Evolutionary conservation across 92 coral and sea anemone species (phyloP).

Genomic region (Epizoanthus fatuus): DNA sequence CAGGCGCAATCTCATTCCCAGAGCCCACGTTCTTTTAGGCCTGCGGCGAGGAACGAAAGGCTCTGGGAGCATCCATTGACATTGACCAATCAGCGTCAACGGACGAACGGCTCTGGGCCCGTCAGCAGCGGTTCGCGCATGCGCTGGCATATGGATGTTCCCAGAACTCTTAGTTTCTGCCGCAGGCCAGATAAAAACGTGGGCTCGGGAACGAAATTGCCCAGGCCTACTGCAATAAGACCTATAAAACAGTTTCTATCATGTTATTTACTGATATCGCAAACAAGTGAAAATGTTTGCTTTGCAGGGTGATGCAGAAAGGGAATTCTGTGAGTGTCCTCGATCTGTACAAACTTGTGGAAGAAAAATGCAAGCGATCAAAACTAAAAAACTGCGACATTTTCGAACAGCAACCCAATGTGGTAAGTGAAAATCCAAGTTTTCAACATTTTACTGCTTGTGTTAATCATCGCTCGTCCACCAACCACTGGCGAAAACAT

Average conservation of each 20-base stretch:
- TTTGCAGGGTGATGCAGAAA: constrained; percentile 50
- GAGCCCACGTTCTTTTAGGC: too few relatives aligned
- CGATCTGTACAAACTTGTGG: constrained; percentile 76
- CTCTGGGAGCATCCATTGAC: too few relatives aligned
- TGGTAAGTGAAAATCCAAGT: constrained; percentile 33
- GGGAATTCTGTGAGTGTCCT: constrained; percentile 32
- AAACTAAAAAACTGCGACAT: constrained; percentile 61
- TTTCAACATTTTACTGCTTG: background rate
- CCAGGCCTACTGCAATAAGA: too few relatives aligned
- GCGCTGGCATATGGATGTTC: too few relatives aligned
- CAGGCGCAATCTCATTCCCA: too few relatives aligned
- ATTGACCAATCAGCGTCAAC: too few relatives aligned
- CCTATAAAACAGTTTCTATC: constrained; percentile 68
- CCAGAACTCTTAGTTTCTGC: too few relatives aligned
- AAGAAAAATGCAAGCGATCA: constrained; percentile 61
- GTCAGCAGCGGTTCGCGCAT: too few relatives aligned
- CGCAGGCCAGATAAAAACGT: too few relatives aligned
- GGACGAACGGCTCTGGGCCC: too few relatives aligned
- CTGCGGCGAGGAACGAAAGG: too few relatives aligned
- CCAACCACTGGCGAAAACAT: background rate
- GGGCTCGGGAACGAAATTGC: too few relatives aligned
- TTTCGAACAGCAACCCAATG: constrained; percentile 79
- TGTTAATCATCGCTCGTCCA: background rate
- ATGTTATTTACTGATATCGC: constrained; percentile 30
- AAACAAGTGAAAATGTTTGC: background rate